These are phyloP conservation scores for Hipparchia semele DNA, from an alignment of 2,888 invertebrate genomes.

Conservation along the genomic window DNA sequence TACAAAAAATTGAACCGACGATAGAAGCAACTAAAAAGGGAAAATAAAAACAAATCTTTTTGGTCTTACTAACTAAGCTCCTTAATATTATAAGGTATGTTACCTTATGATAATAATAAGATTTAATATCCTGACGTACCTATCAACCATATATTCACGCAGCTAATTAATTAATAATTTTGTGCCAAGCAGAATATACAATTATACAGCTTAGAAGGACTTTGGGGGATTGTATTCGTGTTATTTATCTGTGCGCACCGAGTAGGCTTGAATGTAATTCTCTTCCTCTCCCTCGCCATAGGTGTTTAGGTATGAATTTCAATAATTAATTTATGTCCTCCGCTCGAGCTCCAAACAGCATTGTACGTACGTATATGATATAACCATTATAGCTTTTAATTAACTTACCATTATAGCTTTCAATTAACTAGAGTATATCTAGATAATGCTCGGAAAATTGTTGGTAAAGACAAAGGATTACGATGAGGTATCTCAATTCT, in stretches of 20 bases:
- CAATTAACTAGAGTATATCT: conserved; percentile 8
- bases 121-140: no score
- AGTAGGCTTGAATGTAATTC: background rate
- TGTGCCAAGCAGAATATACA: background rate
- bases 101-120: no score
- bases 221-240: background rate
- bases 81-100: no score
- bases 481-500: background rate
- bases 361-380: no score
- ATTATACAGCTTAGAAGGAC: background rate
- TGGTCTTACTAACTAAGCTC: no score
- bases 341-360: background rate
- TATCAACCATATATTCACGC: background rate
- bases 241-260: background rate
- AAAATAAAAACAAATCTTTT: no score
- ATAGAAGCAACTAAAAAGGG: no score
- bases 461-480: conserved; percentile 4
- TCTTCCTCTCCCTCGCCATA: background rate
- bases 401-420: conserved; percentile 3
- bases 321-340: background rate
- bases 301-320: background rate
- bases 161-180: background rate
- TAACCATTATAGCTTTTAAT: conserved; percentile 10
- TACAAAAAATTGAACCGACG: no score
- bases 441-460: background rate